Conservation (phyloP, 2,888 invertebrate species). For the Ecdyonurus torrentis region DNA sequence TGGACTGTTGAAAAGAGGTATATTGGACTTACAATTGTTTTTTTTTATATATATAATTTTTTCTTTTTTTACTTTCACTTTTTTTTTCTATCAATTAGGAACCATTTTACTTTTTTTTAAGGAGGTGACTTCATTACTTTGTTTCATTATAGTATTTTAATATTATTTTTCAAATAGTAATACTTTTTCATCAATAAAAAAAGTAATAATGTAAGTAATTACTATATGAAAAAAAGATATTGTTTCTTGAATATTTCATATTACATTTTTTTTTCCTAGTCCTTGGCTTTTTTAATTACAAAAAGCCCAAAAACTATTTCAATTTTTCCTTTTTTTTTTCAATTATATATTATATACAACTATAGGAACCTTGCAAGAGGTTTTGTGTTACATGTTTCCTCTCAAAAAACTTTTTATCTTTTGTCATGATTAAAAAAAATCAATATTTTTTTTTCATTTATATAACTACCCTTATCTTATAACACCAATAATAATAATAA, state of each 20-base stretch:
- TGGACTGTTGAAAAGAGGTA: not conserved
- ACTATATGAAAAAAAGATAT: not conserved
- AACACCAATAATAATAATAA: not conserved
- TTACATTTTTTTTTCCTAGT: not conserved
- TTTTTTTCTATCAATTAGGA: not conserved
- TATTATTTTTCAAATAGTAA: not conserved
- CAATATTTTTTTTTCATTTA: too few species aligned
- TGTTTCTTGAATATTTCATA: not conserved
- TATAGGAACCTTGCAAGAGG: constrained; percentile 3
- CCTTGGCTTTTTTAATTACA: not conserved
- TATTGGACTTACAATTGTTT: constrained; percentile 1
- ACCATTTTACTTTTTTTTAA: not conserved
- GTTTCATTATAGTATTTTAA: too few species aligned
- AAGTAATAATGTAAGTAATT: not conserved
- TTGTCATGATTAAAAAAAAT: not conserved
- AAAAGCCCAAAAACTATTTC: not conserved
- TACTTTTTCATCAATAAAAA: too few species aligned
- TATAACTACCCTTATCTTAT: not conserved
- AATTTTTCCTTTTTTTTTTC: not conserved
- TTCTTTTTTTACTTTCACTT: too few species aligned
- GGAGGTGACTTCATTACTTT: not conserved
- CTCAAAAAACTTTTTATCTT: not conserved
- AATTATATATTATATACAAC: not conserved
- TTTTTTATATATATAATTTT: too few species aligned
- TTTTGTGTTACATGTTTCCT: not conserved